Evolutionary conservation across 1,140 invertebrate species (phyloP), one percentile per base, ranked within the genome.

Genomic region (Delia radicum): DNA sequence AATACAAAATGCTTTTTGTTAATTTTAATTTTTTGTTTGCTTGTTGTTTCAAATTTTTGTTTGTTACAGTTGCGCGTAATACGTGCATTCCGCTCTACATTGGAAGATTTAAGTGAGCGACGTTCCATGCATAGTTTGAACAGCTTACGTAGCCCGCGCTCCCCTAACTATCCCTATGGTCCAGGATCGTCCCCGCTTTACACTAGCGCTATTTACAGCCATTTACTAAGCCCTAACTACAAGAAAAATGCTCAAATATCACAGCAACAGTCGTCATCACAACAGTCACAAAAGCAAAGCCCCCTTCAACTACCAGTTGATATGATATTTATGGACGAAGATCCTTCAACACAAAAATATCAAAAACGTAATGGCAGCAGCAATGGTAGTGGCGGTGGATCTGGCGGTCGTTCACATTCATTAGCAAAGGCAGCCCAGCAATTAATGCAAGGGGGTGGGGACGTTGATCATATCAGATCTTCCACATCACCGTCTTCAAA

Each of bases 101-200:
- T 99, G 91, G 98, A 99, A 93, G 98, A 99, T 90, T 91, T 99
- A 90, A 98, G 99, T 90, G 98, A 99, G 90, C 94, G 96, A 87
- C 94, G 96, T 88, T 97, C 96, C 89, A 93, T 98, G 88, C 96
- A 98, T 93, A 97, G 95, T 93, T 94, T 96, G 90, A 95, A 96
- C 90, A 96, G 95, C 89, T 94, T 97, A 89, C 95, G 96, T 90
- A 96, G 93, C 91, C 93, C 96, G 85, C 92, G 94, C 71, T 80
- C 78, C 37, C n/a, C 27, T 55, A 79, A 78, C 28, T 71, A 80
- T 37, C 78, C 79, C 21, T 55, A 24, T 55, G 48, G 48, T 5
- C 12, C 46, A 48, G 79, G 74, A 42, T 29, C 46, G 28, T 78
- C 84, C 46, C 79, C 78, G 29, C 75, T 85, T 37, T 82, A 85